Evolutionary conservation across 2,888 invertebrate genomes (phyloP), one percentile per base, ranked within the genome.

Genomic region (Bimastos eiseni): DNA sequence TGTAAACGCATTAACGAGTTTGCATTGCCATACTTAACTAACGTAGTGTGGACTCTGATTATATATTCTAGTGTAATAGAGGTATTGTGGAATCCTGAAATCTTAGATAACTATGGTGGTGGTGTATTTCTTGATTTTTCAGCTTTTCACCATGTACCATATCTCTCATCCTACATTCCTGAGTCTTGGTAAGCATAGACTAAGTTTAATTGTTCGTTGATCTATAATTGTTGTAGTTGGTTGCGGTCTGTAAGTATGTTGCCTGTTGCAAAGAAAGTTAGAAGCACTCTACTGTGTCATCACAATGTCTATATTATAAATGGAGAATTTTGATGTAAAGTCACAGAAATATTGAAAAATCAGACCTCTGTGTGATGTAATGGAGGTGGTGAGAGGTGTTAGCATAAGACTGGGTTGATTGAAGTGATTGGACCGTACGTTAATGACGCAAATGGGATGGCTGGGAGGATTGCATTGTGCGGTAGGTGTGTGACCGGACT

Each of bases 61-160:
- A 70, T 17, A 70, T n/a, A 70, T 30, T n/a, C 70, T n/a, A n/a
- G 55, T 70, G 6, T 24, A n/a, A 1, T n/a, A 70, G 30, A 70
- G 70, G 30, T 70, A 70, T 70, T 70, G n/a, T 70, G 70, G 30
- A 6, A 36, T 30, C 38, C 37, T 90, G 15, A 70, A 70, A 37
- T 90, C 83, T 83, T 21, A 34, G n/a, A n/a, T 41, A 49, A 19
- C 17, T 30, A 30, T 36, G 30, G 36, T 19, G 49, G 21, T 49
- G 38, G n/a, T 89, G 89, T 17, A 89, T n/a, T 49, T 41, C 2
- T 91, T 88, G 3, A 49, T 90, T 93, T 49, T 93, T 34, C 93
- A 95, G 95, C 94, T 86, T 95, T 95, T 92, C 95, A 95, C 92
- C 94, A 95, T 91, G 94, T 95, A 19, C 93, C 94, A 89, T 93